Evolutionary conservation across 1,140 invertebrate genomes (phyloP), one percentile per base, ranked within the genome.

Genomic region (Kradibia gibbosae): DNA sequence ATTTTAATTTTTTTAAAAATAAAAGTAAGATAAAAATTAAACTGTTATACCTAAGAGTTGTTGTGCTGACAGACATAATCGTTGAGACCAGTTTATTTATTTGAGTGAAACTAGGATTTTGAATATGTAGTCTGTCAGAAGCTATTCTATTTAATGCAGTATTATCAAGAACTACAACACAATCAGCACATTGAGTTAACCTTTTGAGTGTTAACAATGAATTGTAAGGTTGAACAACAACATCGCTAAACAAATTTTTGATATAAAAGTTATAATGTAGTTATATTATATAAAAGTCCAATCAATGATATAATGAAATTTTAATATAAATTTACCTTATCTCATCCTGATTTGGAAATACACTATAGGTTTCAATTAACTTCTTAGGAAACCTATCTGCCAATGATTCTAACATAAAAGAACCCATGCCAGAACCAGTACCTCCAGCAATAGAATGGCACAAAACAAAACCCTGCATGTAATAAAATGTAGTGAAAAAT

Each of bases 161-260:
- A 88, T 99, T 99, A 89, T 99, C 98, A 74, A 99, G 92, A 0
- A 99, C 98, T 84, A 99, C 98, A n/a, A 99, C 98, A 90, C 98
- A 98, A 92, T 99, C 99, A 0, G 98, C 97, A 91, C 97, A 97
- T 87, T 98, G 95, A 0, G 98, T 99, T 31, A 99, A 92, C 74
- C 99, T 93, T 91, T 98, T 98, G 25, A 99, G 91, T 0, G 99
- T 99, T 11, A 99, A 92, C 39, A 99, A 89, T 0, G 98, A 99
- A 91, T 99, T 99, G 91, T 99, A 99, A 0, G 99, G 99, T 89
- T 99, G 98, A 2, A 99, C 99, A 0, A 99, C 98, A 28, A 99
- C 99, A 92, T 99, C 99, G 90, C 97, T 97, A 86, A 85, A 92
- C n/a, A n/a, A n/a, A 92, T 55, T 75, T 78, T 82, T n/a, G n/a